These are phyloP conservation scores for Hypanus sabinus DNA, from an alignment of 2,113 vertebrate genomes.

Conservation along the genomic window DNA sequence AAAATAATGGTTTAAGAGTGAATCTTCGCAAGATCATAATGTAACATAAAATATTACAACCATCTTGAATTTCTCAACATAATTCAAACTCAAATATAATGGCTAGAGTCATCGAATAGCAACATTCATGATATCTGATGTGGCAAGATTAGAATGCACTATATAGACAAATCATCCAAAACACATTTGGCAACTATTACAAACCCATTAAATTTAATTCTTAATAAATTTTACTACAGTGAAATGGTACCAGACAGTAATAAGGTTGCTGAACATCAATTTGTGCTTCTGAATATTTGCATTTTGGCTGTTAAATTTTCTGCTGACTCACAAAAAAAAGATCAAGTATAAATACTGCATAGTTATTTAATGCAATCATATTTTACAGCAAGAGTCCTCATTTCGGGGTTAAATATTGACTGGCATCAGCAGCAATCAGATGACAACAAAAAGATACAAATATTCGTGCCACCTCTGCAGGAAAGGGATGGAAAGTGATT, in stretches of 20 bases:
- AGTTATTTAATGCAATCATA: background rate
- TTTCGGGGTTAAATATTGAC: background rate
- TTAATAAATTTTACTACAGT: background rate
- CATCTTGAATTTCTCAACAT: background rate
- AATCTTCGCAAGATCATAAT: background rate
- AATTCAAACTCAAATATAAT: background rate
- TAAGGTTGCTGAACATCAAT: background rate
- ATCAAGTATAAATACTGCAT: background rate
- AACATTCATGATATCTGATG: background rate
- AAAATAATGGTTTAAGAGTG: background rate
- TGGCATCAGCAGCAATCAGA: background rate
- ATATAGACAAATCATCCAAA: background rate
- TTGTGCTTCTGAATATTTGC: background rate
- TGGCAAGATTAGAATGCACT: background rate
- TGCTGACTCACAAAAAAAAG: background rate
- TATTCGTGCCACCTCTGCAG: background rate
- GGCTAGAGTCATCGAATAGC: background rate
- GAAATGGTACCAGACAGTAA: background rate
- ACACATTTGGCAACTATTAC: conserved; percentile 4
- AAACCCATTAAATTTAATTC: background rate
- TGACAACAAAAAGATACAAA: background rate
- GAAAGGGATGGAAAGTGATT: background rate
- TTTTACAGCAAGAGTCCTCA: background rate
- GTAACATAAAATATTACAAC: background rate
- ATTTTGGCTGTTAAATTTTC: background rate